phyloP scores from a whole-genome alignment of 2,888 invertebrate genomes.

The Drosophila helvetica region DNA sequence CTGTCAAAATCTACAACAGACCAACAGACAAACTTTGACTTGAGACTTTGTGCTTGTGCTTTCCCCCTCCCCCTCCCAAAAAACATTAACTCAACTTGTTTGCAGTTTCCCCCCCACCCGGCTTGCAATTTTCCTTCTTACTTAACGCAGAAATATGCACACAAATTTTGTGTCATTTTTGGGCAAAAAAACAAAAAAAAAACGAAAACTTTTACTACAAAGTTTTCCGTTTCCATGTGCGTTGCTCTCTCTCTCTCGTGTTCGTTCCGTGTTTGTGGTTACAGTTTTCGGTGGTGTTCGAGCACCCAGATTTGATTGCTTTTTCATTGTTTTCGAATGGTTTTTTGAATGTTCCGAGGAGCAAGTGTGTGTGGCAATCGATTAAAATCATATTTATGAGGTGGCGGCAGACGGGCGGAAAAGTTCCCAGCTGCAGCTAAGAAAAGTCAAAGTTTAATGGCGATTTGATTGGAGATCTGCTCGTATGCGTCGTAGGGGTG shows the following conservation, averaged over 20 bases:
- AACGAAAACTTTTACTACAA: constrained; percentile 49
- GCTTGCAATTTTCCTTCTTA: constrained; percentile 38
- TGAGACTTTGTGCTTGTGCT: constrained; percentile 28
- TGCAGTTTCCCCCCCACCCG: constrained; percentile 44
- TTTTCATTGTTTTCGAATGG: constrained; percentile 75
- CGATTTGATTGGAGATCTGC: constrained; percentile 15
- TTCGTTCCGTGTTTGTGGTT: constrained; percentile 31
- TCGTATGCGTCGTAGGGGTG: not conserved
- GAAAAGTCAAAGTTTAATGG: constrained; percentile 22
- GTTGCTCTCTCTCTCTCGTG: constrained; percentile 6
- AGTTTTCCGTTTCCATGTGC: constrained; percentile 50
- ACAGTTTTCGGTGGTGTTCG: constrained; percentile 38
- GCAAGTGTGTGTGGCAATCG: constrained; percentile 45
- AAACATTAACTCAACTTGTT: constrained; percentile 75
- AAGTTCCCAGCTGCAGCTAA: constrained; percentile 5
- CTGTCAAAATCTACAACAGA: constrained; percentile 64
- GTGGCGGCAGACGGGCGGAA: constrained; percentile 28
- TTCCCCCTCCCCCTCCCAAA: constrained; percentile 11
- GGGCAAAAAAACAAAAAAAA: constrained; percentile 41
- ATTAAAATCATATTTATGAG: constrained; percentile 73
- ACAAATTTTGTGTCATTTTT: constrained; percentile 51
- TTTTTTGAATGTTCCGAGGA: constrained; percentile 44
- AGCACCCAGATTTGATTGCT: constrained; percentile 66
- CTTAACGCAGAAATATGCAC: constrained; percentile 56
- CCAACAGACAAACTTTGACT: constrained; percentile 56